These are phyloP conservation scores for Odobenus rosmarus DNA, from an alignment of 2,113 vertebrate species.

Conservation along the genomic window DNA sequence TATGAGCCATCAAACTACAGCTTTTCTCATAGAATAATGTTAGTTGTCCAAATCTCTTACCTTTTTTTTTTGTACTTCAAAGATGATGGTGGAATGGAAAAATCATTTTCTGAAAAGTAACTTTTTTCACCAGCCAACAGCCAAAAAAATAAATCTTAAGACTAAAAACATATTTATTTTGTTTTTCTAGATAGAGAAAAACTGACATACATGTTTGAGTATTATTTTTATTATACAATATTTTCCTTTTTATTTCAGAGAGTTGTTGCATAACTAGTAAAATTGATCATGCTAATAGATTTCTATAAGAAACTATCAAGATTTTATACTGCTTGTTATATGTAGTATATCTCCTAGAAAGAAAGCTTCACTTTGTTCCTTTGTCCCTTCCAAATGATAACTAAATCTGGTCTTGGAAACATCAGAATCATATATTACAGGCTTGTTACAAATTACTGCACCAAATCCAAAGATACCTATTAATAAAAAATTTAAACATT, in stretches of 20 bases:
- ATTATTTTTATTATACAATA: neutral
- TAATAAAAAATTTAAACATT: neutral
- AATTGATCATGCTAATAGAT: neutral
- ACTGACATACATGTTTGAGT: neutral
- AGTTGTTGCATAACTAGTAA: slow-evolving; percentile 40
- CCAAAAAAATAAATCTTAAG: neutral
- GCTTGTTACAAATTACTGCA: slow-evolving; percentile 52
- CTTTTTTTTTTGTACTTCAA: neutral
- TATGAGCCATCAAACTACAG: neutral
- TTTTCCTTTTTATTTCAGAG: slow-evolving; percentile 16
- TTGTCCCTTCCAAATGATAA: slow-evolving; percentile 22
- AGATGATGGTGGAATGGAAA: neutral
- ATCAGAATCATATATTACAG: slow-evolving; percentile 46
- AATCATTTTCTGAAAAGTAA: neutral
- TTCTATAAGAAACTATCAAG: slow-evolving; percentile 51
- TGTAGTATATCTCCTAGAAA: slow-evolving; percentile 32
- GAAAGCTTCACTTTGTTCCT: neutral
- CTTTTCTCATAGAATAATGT: neutral
- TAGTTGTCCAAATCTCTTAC: neutral
- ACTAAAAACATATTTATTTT: neutral
- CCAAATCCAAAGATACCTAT: neutral
- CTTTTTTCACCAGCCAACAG: neutral
- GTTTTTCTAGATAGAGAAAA: neutral
- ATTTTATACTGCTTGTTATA: slow-evolving; percentile 23
- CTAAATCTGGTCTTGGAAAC: neutral